Evolutionary conservation across 2,113 vertebrate species (phyloP).

Genomic region (Accipiter cooperii): DNA sequence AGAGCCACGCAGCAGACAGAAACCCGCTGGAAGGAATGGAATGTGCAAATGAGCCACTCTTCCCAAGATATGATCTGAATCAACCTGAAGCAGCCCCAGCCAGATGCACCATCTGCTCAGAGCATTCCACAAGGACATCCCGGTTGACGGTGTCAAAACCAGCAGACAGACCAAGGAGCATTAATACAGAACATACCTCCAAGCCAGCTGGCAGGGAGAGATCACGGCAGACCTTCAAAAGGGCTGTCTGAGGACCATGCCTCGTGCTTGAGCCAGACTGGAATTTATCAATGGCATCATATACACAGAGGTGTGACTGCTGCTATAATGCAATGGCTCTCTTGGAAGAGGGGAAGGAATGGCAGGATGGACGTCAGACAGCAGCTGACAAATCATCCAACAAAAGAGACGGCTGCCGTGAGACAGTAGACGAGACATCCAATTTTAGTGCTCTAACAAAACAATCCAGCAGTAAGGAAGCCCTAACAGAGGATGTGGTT

Average conservation of each 20-base stretch:
- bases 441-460: not conserved
- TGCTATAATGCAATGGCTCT: not conserved
- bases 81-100: constrained; percentile 7
- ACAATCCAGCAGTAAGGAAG: not conserved
- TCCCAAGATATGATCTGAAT: not conserved
- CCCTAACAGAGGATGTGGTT: not conserved
- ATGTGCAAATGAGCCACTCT: not conserved
- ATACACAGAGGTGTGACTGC: not conserved
- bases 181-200: not conserved
- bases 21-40: not conserved
- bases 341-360: not conserved
- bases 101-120: constrained; percentile 45
- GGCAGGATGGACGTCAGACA: not conserved
- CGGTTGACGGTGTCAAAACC: not conserved
- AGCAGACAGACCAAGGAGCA: constrained; percentile 5
- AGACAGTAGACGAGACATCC: not conserved
- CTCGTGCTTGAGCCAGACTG: not conserved
- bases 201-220: not conserved
- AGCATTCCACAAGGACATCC: not conserved
- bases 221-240: not conserved
- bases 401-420: not conserved
- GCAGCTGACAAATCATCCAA: not conserved
- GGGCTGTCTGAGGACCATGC: not conserved
- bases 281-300: not conserved
- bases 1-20: not conserved